These are phyloP conservation scores for Leptopilina boulardi DNA, from an alignment of 1,140 invertebrate species.

Conservation along the genomic window DNA sequence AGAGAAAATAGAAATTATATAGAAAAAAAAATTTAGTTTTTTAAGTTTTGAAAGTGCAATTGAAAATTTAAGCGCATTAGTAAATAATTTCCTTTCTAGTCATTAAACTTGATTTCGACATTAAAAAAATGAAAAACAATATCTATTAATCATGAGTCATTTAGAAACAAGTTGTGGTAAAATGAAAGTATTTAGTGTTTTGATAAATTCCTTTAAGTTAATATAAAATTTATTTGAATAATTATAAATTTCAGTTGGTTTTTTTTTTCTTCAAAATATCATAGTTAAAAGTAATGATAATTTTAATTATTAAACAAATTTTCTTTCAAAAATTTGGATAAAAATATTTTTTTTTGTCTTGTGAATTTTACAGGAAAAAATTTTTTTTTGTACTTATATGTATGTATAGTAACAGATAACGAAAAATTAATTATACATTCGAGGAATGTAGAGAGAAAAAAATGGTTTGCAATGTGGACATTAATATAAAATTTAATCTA, in stretches of 20 bases:
- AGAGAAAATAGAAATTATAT: no score
- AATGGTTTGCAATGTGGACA: neutral
- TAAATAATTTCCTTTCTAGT: neutral
- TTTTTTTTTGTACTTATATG: neutral
- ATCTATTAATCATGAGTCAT: neutral
- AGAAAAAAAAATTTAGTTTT: neutral
- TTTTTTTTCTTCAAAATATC: no score
- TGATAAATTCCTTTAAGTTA: no score
- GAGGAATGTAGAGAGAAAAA: neutral
- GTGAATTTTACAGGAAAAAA: neutral
- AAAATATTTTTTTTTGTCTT: no score
- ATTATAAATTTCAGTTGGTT: no score
- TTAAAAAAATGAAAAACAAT: conserved; percentile 2
- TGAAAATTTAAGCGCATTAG: neutral
- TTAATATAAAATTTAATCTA: neutral
- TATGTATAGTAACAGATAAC: neutral
- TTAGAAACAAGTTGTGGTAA: neutral
- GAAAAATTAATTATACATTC: conserved; percentile 3
- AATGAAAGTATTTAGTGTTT: neutral
- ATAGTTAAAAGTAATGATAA: no score
- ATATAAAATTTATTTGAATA: no score
- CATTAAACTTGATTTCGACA: neutral
- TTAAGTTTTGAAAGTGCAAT: neutral
- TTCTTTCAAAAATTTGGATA: no score
- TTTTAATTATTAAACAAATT: no score